Conservation (phyloP, 1,140 invertebrate species). For the Cataglyphis hispanica region DNA sequence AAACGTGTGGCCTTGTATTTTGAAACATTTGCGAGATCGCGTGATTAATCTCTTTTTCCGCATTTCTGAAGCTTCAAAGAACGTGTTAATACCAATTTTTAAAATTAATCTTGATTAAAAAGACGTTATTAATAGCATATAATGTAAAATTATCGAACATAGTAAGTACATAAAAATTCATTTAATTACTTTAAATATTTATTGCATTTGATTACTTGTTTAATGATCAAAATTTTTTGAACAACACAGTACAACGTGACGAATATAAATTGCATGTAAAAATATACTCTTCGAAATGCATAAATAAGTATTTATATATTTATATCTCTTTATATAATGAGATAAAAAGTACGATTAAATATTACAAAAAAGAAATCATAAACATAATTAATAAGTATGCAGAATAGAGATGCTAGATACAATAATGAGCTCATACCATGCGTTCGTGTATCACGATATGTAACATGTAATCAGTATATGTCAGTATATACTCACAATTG, state of each 20-base stretch:
- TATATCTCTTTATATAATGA: neutral
- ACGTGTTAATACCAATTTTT: neutral
- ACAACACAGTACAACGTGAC: neutral
- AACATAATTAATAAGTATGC: neutral
- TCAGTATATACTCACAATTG: neutral
- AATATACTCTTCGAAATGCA: neutral
- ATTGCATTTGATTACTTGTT: neutral
- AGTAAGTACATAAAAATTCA: neutral
- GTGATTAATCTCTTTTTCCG: neutral
- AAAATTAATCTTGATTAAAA: neutral
- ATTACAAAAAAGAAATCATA: neutral
- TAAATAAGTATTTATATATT: neutral
- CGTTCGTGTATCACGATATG: neutral
- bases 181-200: no score
- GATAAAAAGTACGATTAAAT: neutral
- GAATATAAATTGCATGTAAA: neutral
- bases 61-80: neutral
- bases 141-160: neutral
- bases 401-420: neutral
- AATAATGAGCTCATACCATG: constrained; percentile 17
- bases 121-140: neutral
- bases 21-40: neutral
- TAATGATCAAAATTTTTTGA: neutral
- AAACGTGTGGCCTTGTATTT: constrained; percentile 11
- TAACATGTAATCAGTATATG: constrained; percentile 24